phyloP scores from a whole-genome alignment of 2,888 invertebrate genomes.

The Caenorhabditis sinica region DNA sequence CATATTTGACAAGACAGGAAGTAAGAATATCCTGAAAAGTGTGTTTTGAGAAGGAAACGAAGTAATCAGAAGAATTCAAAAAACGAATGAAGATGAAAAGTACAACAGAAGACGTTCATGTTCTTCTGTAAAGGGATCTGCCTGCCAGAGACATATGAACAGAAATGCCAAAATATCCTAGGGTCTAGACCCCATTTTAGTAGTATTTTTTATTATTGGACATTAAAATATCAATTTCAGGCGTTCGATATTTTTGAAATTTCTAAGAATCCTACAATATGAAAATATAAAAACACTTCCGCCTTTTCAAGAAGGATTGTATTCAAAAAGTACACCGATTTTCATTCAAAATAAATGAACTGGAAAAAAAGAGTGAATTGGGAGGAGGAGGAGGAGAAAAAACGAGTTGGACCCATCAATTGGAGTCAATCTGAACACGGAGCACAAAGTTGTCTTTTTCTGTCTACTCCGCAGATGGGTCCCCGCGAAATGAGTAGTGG shows the following conservation, averaged over 20 bases:
- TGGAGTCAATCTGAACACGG: slow-evolving; percentile 54
- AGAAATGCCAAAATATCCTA: slow-evolving; percentile 1
- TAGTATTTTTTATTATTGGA: neutral
- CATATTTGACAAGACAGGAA: neutral
- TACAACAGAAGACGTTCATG: slow-evolving; percentile 4
- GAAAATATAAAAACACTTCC: neutral
- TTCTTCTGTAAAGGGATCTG: neutral
- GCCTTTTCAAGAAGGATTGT: neutral
- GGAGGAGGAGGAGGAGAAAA: neutral
- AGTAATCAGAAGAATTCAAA: neutral
- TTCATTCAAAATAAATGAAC: slow-evolving; percentile 9
- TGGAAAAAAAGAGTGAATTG: slow-evolving; percentile 7
- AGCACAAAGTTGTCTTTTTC: slow-evolving; percentile 48
- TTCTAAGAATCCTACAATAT: neutral
- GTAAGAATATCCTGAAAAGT: neutral
- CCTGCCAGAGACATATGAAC: slow-evolving; percentile 18
- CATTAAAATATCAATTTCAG: slow-evolving; percentile 24
- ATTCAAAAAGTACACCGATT: slow-evolving; percentile 6
- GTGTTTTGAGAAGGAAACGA: neutral
- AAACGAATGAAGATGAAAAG: slow-evolving; percentile 18
- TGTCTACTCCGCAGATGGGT: slow-evolving; percentile 35
- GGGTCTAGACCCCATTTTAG: slow-evolving; percentile 4
- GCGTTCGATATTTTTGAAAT: neutral
- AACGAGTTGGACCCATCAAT: slow-evolving; percentile 46
- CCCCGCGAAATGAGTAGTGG: slow-evolving; percentile 4